phyloP scores from a whole-genome alignment of 1,140 invertebrate species.

The Eubasilissa regina region DNA sequence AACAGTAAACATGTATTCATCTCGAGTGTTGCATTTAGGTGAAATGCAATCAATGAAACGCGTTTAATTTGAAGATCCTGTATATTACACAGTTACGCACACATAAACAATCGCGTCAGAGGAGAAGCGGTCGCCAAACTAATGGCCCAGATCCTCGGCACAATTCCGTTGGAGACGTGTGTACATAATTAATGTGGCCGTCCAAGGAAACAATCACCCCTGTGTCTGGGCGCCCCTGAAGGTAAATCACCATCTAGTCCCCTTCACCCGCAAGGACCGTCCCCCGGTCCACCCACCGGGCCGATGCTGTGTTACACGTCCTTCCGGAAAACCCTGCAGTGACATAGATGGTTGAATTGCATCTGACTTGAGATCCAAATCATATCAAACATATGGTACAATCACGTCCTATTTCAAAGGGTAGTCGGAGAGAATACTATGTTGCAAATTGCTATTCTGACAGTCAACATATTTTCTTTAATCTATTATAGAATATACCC shows the following conservation, averaged over 20 bases:
- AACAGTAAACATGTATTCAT: too few species aligned
- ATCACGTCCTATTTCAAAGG: too few species aligned
- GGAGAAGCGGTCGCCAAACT: conserved; percentile 24
- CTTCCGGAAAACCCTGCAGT: conserved; percentile 7
- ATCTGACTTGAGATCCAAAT: too few species aligned
- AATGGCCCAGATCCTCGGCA: conserved; percentile 29
- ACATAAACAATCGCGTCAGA: conserved; percentile 20
- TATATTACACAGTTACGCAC: not conserved
- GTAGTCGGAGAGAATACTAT: too few species aligned
- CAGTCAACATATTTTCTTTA: too few species aligned
- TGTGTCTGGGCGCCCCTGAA: conserved; percentile 38
- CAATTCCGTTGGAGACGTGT: conserved; percentile 38
- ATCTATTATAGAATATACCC: too few species aligned
- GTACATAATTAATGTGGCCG: conserved; percentile 44
- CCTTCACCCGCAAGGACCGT: not conserved
- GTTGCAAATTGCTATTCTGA: too few species aligned
- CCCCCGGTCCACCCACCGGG: not conserved
- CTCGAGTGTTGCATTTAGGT: too few species aligned
- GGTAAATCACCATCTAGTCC: conserved; percentile 38
- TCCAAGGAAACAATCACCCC: conserved; percentile 45
- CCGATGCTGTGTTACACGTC: not conserved
- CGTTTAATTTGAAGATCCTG: too few species aligned
- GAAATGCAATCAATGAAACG: too few species aligned
- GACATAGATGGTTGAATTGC: not conserved
- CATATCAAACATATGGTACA: too few species aligned